phyloP scores from a whole-genome alignment of 2,797 vertebrate genomes.

The Anguilla megastoma region DNA sequence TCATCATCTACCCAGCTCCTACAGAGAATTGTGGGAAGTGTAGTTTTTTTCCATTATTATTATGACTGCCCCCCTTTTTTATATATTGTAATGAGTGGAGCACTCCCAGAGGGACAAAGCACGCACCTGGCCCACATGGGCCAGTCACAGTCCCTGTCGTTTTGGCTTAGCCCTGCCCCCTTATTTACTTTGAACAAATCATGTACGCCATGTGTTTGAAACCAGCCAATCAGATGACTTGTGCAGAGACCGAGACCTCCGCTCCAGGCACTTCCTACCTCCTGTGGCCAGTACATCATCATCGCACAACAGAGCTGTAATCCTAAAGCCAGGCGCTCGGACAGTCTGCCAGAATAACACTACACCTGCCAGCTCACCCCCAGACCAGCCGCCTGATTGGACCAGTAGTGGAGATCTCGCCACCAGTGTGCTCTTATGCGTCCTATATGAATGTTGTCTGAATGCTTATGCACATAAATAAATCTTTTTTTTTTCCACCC shows the following conservation, averaged over 20 bases:
- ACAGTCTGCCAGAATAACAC: conserved; percentile 25
- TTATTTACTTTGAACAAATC: background rate
- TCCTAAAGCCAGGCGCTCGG: background rate
- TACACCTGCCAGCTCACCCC: background rate
- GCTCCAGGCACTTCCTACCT: background rate
- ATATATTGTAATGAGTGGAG: conserved; percentile 60
- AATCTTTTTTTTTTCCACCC: conserved; percentile 52
- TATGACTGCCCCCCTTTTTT: conserved; percentile 34
- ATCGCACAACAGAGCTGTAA: conserved; percentile 1
- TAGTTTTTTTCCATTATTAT: conserved; percentile 21
- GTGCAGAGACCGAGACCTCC: background rate
- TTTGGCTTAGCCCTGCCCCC: background rate
- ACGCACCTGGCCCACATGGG: background rate
- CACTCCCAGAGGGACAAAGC: conserved; percentile 64
- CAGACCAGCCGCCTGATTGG: conserved; percentile 22
- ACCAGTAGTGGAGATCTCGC: conserved; percentile 47
- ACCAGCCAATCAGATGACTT: conserved; percentile 22
- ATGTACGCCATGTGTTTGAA: conserved; percentile 69
- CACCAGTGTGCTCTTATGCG: conserved; percentile 62
- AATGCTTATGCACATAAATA: conserved; percentile 57
- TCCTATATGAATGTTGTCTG: conserved; percentile 57
- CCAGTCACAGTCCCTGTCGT: background rate
- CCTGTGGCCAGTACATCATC: background rate
- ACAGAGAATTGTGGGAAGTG: conserved; percentile 32
- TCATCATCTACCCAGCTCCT: conserved; percentile 40